Percentiles rank a stretch among this genome's conserved stretches.
Conservation (phyloP, 2,797 vertebrate species). For the Muscicapa comitata region DNA sequence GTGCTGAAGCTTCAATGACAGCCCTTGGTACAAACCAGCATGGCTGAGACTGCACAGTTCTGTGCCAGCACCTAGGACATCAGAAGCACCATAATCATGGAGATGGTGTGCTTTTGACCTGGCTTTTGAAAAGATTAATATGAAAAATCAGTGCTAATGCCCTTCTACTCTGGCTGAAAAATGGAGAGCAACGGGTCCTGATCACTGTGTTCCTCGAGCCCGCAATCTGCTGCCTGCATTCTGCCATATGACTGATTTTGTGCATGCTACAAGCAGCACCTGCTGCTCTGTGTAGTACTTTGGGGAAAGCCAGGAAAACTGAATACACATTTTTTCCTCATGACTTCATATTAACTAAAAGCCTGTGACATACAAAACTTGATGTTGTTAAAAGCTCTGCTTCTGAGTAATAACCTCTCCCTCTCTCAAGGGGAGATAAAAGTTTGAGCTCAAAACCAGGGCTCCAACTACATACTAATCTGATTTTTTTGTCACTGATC, state of each 20-base stretch:
- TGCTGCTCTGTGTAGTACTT: slow-evolving; percentile 13
- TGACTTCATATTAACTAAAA: slow-evolving; percentile 62
- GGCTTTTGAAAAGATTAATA: neutral
- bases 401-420: slow-evolving; percentile 62
- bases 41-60: neutral
- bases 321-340: slow-evolving; percentile 49
- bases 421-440: neutral
- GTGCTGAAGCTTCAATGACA: neutral
- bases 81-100: neutral
- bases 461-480: neutral
- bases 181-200: neutral
- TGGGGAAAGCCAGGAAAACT: slow-evolving; percentile 23
- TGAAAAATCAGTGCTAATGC: neutral
- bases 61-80: neutral
- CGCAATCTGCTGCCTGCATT: slow-evolving; percentile 8
- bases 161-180: neutral
- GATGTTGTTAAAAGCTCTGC: neutral
- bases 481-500: neutral
- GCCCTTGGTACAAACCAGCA: neutral
- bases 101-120: neutral
- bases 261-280: slow-evolving; percentile 31
- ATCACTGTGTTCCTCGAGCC: neutral
- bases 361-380: slow-evolving; percentile 12
- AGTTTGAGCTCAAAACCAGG: neutral
- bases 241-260: neutral